Percentiles rank a stretch among this genome's conserved stretches.
These are phyloP conservation scores for Drosophila ananassae DNA, from an alignment of 1,140 invertebrate genomes.

Conservation along the genomic window DNA sequence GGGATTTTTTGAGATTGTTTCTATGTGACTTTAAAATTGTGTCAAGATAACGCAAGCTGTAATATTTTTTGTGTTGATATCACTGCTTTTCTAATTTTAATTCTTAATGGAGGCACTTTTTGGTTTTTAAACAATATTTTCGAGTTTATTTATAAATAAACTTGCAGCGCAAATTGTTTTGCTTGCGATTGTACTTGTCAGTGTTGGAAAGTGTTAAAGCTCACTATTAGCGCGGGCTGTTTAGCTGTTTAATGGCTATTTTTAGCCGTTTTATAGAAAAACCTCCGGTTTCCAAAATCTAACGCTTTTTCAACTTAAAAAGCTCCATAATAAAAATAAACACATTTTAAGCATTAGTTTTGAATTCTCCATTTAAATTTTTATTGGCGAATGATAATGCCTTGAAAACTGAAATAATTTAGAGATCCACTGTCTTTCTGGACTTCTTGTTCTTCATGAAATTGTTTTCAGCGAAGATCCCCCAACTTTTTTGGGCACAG, in stretches of 20 bases:
- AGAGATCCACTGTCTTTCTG: no score
- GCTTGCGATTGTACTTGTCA: constrained; percentile 6
- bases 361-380: no score
- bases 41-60: constrained; percentile 1
- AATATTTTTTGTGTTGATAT: neutral
- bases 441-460: neutral
- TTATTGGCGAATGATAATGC: no score
- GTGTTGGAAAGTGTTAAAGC: neutral
- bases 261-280: neutral
- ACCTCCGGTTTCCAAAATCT: neutral
- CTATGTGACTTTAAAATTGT: constrained; percentile 1
- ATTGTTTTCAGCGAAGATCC: neutral
- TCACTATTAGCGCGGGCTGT: neutral
- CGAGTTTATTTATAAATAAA: constrained; percentile 24
- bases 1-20: constrained; percentile 4
- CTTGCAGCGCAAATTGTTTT: constrained; percentile 21
- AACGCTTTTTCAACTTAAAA: neutral
- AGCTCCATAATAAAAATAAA: neutral
- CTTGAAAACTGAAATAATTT: neutral
- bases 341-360: no score
- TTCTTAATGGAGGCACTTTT: neutral
- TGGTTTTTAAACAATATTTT: neutral
- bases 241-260: neutral
- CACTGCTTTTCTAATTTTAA: neutral
- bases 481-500: neutral